Conservation (phyloP, 2,888 invertebrate genomes). For the Acanthococcus lagerstroemiae region DNA sequence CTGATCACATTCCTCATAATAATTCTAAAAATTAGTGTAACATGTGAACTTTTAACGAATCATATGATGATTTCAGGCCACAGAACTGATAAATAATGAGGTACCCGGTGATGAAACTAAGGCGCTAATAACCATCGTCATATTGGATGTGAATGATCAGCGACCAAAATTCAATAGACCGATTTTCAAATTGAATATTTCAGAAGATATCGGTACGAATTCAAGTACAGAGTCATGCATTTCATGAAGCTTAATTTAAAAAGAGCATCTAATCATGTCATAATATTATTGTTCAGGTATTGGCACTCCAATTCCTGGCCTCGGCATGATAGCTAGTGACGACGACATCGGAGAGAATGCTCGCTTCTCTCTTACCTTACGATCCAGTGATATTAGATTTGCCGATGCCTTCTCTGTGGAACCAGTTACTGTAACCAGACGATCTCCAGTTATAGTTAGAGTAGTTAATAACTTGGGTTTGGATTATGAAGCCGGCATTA, state of each 20-base stretch:
- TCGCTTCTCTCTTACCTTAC: slow-evolving; percentile 53
- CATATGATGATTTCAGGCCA: no score
- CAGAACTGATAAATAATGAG: slow-evolving; percentile 61
- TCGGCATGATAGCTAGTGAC: slow-evolving; percentile 64
- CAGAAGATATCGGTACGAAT: slow-evolving; percentile 59
- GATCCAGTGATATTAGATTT: slow-evolving; percentile 45
- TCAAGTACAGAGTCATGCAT: not conserved
- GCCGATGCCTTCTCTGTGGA: slow-evolving; percentile 46
- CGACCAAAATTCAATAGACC: slow-evolving; percentile 59
- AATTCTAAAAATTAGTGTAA: no score
- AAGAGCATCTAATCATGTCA: no score
- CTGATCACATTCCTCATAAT: no score
- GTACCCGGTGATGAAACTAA: slow-evolving; percentile 57
- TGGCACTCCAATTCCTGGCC: slow-evolving; percentile 46
- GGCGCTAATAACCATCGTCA: slow-evolving; percentile 62
- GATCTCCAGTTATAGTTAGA: slow-evolving; percentile 63
- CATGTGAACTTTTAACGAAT: no score
- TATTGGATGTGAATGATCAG: slow-evolving; percentile 69
- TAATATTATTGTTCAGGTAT: slow-evolving; percentile 36
- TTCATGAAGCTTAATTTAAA: not conserved
- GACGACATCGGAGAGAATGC: slow-evolving; percentile 64
- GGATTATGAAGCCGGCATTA: slow-evolving; percentile 56
- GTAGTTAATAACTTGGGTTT: slow-evolving; percentile 55
- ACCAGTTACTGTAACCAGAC: slow-evolving; percentile 57
- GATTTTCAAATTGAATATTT: slow-evolving; percentile 57